Percentiles rank a stretch among this genome's conserved stretches.
Conservation (phyloP, 2,888 invertebrate genomes). For the Salticus scenicus region DNA sequence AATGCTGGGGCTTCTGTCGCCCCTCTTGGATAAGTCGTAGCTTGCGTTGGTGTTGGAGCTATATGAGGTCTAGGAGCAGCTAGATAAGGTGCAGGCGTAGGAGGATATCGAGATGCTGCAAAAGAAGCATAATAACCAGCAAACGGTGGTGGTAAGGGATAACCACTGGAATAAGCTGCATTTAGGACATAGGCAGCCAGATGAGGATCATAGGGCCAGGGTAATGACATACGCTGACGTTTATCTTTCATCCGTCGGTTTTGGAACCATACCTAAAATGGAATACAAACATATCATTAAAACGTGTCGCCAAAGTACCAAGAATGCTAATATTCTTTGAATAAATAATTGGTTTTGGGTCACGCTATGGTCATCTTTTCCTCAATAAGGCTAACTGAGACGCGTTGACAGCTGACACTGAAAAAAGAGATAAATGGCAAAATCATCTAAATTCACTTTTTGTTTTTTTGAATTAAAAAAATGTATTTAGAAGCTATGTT, state of each 20-base stretch:
- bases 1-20: neutral
- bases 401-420: too few species aligned
- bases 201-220: conserved; percentile 97
- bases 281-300: neutral
- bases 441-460: too few species aligned
- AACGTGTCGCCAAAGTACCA: neutral
- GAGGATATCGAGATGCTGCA: conserved; percentile 63
- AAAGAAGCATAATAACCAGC: conserved; percentile 71
- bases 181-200: conserved; percentile 90
- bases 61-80: conserved; percentile 47
- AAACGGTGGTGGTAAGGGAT: conserved; percentile 77
- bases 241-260: conserved; percentile 98
- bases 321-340: neutral
- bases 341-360: too few species aligned
- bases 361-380: too few species aligned
- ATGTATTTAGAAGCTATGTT: too few species aligned
- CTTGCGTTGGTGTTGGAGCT: conserved; percentile 43
- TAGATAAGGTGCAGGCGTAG: conserved; percentile 55
- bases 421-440: too few species aligned
- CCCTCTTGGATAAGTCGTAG: conserved; percentile 11
- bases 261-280: conserved; percentile 95
- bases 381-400: too few species aligned
- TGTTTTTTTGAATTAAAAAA: too few species aligned
- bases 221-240: conserved; percentile 92
- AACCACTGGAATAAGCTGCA: conserved; percentile 85